Evolutionary conservation across 2,888 invertebrate species (phyloP), one percentile per base, ranked within the genome.

Genomic region (Spisula solida): DNA sequence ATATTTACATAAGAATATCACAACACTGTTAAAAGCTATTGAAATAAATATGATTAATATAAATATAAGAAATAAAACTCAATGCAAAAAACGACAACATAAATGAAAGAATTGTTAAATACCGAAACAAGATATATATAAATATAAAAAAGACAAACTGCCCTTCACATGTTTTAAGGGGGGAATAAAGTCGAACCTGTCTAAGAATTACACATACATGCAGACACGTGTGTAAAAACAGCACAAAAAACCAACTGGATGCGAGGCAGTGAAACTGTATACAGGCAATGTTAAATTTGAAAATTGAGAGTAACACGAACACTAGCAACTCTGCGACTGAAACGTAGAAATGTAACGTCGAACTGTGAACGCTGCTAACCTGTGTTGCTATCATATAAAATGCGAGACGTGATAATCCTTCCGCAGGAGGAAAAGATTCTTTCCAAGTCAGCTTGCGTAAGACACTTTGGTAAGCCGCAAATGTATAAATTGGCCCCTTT

Each of bases 401-500:
- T 96, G 95, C 97, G 94, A 87, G 97, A 96, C 79, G 96, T 96
- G 93, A 97, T 97, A 90, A 97, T 97, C 94, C 95, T 95, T 89
- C 97, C 97, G 94, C 96, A 96, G 90, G 95, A 95, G 86, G 95
- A 95, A 94, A 97, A 97, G 93, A 96, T 95, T 91, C 94, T 93
- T 94, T 97, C 97, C 93, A 97, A 94, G 93, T 97, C 97, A 90
- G 95, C 94, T 93, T 97, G 97, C 81, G 96, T 96, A 95, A 97
- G 95, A 92, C 95, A 95, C 95, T 96, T 96, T 88, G 97, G 96
- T 91, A 97, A 94, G 88, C 96, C 96, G 95, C 96, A 96, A 93
- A 97, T 96, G 95, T 97, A 97, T 93, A 97, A 95, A 95, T 97
- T 97, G 92, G 97, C 96, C 89, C 96, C 96, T 94, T 97, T 97